phyloP scores from a whole-genome alignment of 2,888 invertebrate species.

The Phlogophora meticulosa region DNA sequence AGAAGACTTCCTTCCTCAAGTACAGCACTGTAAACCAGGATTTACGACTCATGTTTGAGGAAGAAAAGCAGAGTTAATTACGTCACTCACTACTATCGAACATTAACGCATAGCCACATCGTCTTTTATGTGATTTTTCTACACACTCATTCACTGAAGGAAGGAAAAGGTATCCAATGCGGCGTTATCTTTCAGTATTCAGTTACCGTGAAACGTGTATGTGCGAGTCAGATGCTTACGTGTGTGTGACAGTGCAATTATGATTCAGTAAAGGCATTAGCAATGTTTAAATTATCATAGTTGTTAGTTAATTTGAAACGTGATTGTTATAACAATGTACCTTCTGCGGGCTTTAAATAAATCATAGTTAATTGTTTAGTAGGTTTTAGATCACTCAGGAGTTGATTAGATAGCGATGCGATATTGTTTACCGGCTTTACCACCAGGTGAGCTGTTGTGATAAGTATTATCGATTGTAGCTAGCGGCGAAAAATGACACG shows the following conservation, averaged over 20 bases:
- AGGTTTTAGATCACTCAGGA: constrained; percentile 3
- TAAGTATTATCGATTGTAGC: not conserved
- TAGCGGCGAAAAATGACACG: not conserved
- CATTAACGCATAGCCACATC: constrained; percentile 7
- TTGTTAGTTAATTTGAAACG: constrained; percentile 8
- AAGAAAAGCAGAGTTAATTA: constrained; percentile 2
- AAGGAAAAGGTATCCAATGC: constrained; percentile 12
- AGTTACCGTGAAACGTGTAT: constrained; percentile 14
- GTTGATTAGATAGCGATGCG: constrained; percentile 32
- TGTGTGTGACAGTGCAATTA: constrained; percentile 18
- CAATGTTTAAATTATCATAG: constrained; percentile 13
- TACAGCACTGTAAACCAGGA: not conserved
- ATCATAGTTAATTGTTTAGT: constrained; percentile 1
- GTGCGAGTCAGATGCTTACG: constrained; percentile 7
- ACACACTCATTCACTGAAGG: constrained; percentile 21
- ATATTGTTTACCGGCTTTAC: constrained; percentile 39
- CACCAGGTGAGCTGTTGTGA: constrained; percentile 4
- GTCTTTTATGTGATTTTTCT: constrained; percentile 29
- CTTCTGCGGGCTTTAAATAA: not conserved
- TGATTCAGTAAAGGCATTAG: not conserved
- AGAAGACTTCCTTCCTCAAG: not conserved
- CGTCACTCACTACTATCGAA: constrained; percentile 7
- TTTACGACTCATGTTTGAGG: constrained; percentile 24
- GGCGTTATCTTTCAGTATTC: constrained; percentile 37
- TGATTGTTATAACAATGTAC: not conserved